These are phyloP conservation scores for Lerista edwardsae DNA, from an alignment of 2,797 vertebrate species.

Conservation along the genomic window DNA sequence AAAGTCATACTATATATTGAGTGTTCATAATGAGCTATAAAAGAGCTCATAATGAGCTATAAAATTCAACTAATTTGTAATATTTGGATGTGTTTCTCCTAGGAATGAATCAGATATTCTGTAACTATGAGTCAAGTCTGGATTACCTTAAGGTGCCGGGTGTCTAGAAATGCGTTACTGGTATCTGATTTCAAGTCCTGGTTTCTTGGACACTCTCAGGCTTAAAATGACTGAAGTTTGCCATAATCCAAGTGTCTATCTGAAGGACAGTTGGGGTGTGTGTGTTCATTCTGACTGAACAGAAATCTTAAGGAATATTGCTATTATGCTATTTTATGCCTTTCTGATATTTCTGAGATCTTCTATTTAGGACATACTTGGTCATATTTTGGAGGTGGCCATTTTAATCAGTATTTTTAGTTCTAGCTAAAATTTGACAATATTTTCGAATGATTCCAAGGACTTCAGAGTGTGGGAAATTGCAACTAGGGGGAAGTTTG, in stretches of 20 bases:
- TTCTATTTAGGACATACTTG: not conserved
- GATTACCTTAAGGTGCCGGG: not conserved
- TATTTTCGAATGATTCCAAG: not conserved
- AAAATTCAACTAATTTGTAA: not conserved
- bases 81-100: not conserved
- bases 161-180: not conserved
- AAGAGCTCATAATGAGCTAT: not conserved
- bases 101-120: constrained; percentile 1
- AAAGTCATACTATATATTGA: not conserved
- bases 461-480: not conserved
- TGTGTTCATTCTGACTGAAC: not conserved
- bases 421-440: not conserved
- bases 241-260: not conserved
- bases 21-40: not conserved
- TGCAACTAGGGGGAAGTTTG: not conserved
- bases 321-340: not conserved
- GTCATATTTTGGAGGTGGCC: not conserved
- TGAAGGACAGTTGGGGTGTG: not conserved
- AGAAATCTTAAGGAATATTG: not conserved
- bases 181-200: not conserved
- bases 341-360: not conserved
- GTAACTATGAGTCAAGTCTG: not conserved
- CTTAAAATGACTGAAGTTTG: not conserved
- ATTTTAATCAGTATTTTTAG: not conserved
- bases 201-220: not conserved